Conservation (phyloP, 2,888 invertebrate species). For the Lacanobia wlatinum region DNA sequence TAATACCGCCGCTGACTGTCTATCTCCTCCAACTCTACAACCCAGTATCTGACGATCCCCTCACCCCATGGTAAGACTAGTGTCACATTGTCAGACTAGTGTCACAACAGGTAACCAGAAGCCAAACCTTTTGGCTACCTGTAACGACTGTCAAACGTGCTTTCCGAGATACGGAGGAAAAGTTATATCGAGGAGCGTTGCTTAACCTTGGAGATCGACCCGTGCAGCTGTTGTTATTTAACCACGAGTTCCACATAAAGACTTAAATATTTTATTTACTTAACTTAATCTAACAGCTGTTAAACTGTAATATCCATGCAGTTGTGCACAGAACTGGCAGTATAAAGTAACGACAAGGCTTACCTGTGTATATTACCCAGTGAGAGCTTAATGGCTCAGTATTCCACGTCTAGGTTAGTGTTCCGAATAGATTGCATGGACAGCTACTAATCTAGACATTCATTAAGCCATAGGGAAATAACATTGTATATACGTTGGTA, state of each 20-base stretch:
- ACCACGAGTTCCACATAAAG: not conserved
- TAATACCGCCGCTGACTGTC: no score
- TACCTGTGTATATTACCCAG: slow-evolving; percentile 46
- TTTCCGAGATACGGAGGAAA: no score
- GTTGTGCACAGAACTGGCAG: slow-evolving; percentile 35
- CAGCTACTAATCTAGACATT: slow-evolving; percentile 47
- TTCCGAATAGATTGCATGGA: slow-evolving; percentile 55
- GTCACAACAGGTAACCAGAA: no score
- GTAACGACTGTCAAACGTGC: no score
- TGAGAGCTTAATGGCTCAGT: slow-evolving; percentile 51
- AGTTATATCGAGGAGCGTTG: no score
- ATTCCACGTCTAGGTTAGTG: slow-evolving; percentile 44
- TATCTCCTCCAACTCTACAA: no score
- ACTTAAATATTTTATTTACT: not conserved
- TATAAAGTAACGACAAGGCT: slow-evolving; percentile 55
- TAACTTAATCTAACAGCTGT: not conserved
- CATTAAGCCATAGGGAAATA: slow-evolving; percentile 48
- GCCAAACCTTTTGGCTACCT: no score
- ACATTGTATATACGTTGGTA: slow-evolving; percentile 1
- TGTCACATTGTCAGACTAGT: no score
- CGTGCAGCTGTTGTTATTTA: no score
- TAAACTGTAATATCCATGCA: slow-evolving; percentile 28
- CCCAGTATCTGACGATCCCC: no score
- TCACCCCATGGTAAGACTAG: no score
- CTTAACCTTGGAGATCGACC: no score